Evolutionary conservation across 2,797 vertebrate species (phyloP), one percentile per base, ranked within the genome.

Genomic region (Anableps anableps): DNA sequence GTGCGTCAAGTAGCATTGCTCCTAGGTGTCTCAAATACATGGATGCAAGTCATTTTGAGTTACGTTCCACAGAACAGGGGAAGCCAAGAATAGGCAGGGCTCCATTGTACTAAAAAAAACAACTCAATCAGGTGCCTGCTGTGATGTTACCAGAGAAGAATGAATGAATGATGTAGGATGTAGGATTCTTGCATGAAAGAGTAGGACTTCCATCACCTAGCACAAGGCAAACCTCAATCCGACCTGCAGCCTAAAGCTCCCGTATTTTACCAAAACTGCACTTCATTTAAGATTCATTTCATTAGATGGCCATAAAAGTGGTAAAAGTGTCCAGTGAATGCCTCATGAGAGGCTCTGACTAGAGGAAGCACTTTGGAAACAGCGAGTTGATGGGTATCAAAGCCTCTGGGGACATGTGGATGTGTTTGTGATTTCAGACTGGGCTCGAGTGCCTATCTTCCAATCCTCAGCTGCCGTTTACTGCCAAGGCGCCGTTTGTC

Each of bases 371-470:
- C 77, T 83, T 43, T 68, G 34, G 55, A 78, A 68, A 83, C 80
- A 14, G 72, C 29, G 0, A 26, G 26, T 58, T 77, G 85, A 86
- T 75, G 70, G 80, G 21, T 45, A n/a, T 58, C 0, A 60, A 74
- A 43, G 80, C 64, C 86, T 83, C 81, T 5, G 43, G 79, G 86
- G 83, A 26, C 76, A 60, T 5, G 8, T 60, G 82, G 85, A 86
- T 80, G 71, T 76, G 83, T 38, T 80, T 81, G 87, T 85, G 86
- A 87, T 93, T 86, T 87, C 72, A 87, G 80, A 85, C 79, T 84
- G 29, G 71, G 76, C 85, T 83, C 26, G 31, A 74, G 76, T 83
- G 81, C 84, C 85, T 68, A 1, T 84, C 84, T 80, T 81, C 83
- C 74, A 7, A 38, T 31, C 71, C 34, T 47, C 47, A 1, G 70